These are phyloP conservation scores for Pseudobourletiella spinata DNA, from an alignment of 1,140 invertebrate genomes.

Conservation along the genomic window DNA sequence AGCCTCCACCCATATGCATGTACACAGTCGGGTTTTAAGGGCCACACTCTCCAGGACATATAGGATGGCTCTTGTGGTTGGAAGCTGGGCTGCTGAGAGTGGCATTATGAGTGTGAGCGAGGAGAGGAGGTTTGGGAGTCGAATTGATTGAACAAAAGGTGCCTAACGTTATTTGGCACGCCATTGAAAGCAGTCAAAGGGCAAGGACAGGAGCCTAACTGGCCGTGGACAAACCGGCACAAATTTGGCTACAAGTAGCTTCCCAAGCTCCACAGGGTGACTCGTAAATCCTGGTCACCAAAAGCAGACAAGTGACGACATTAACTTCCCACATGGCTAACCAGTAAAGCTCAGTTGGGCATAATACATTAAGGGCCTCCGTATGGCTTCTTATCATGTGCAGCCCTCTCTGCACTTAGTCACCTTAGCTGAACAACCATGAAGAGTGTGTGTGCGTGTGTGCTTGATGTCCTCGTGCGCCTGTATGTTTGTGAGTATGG, in stretches of 20 bases:
- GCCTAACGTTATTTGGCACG: conserved; percentile 29
- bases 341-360: conserved; percentile 1
- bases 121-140: background rate
- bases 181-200: conserved; percentile 24
- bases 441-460: too few species aligned
- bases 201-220: conserved; percentile 23
- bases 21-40: too few species aligned
- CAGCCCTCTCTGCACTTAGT: background rate
- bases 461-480: too few species aligned
- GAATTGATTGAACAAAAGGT: conserved; percentile 22
- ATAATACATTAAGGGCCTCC: background rate
- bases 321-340: conserved; percentile 30
- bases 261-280: conserved; percentile 21
- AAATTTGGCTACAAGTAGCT: conserved; percentile 30
- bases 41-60: too few species aligned
- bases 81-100: too few species aligned
- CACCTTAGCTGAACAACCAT: background rate
- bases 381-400: too few species aligned
- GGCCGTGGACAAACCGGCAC: conserved; percentile 29
- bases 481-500: too few species aligned
- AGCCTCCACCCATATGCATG: too few species aligned
- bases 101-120: too few species aligned
- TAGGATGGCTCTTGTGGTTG: too few species aligned
- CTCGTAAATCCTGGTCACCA: conserved; percentile 33
- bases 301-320: conserved; percentile 36